These are phyloP conservation scores for Temnopleurus reevesii DNA, from an alignment of 53 echinoderm and acorn worm species.

Conservation along the genomic window DNA sequence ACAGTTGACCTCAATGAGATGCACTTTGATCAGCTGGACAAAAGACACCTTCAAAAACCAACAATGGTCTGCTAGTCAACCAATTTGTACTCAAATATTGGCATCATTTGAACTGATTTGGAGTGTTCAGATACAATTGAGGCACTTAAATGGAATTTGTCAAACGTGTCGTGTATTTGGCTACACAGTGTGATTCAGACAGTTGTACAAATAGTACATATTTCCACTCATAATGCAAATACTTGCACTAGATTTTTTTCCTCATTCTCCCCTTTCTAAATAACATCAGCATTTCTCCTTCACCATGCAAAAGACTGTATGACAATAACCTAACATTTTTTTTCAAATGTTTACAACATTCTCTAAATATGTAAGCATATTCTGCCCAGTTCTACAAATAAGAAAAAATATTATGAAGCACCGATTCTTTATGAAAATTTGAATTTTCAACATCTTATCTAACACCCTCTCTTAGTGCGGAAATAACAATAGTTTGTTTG, in stretches of 20 bases:
- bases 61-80: conserved; percentile 28
- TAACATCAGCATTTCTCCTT: too few relatives aligned
- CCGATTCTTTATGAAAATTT: too few relatives aligned
- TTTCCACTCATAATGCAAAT: not conserved
- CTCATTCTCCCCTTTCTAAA: not conserved
- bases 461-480: too few relatives aligned
- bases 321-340: too few relatives aligned
- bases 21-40: conserved; percentile 4
- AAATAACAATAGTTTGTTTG: too few relatives aligned
- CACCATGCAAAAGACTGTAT: too few relatives aligned
- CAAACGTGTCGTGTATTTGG: not conserved
- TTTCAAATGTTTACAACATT: too few relatives aligned
- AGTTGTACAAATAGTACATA: conserved; percentile 25
- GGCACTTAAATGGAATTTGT: not conserved
- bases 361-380: too few relatives aligned
- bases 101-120: not conserved
- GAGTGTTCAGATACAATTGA: not conserved
- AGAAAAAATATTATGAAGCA: too few relatives aligned
- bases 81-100: conserved; percentile 19
- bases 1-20: conserved; percentile 9
- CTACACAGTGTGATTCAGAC: not conserved
- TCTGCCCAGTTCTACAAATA: too few relatives aligned
- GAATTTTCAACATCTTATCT: too few relatives aligned
- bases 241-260: not conserved
- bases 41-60: not conserved